Base-by-base conservation (phyloP, 2,797 vertebrate species). In the Clarias fuscus region DNA sequence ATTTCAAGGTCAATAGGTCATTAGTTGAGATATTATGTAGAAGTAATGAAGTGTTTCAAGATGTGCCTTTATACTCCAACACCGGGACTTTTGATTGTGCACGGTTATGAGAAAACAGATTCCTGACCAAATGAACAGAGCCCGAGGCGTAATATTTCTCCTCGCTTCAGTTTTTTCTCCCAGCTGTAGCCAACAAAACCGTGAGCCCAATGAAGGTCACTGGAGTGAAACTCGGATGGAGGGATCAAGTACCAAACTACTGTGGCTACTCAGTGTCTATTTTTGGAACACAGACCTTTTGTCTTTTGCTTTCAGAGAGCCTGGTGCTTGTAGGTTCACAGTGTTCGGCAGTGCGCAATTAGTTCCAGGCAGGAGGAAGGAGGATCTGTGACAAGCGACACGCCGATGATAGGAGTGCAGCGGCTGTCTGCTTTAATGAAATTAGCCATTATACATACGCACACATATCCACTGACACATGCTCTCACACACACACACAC, bases 341-440 rank as follows among this genome's bases (percentile, higher is more conserved):
- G 17, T 86, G 64, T 73, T 82, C 56, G 22, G n/a, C n/a, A 68
- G 61, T 15, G 20, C 3, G 27, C 73, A 68, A 83, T 82, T 67
- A 67, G 59, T 82, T 64, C 27, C 43, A 86, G 85, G 59, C 72
- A 86, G 80, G 17, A 65, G 56, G 30, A 67, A 20, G 43, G 1
- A 65, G 79, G 70, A 64, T 17, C 15, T 67, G 70, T 40, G 78
- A 64, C 43, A 53, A 58, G 72, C 22, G 68, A 72, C 37, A 71
- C 30, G 10, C 43, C 4, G 58, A 75, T 73, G 85, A 82, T 43
- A 86, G 40, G 59, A 82, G 61, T 71, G 43, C 79, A 68, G 61
- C 33, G 65, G 71, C 61, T 76, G 79, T 80, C 43, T 68, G 70
- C 30, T 83, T 65, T 83, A 83, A 86, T 86, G 62, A 83, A 86